Base-by-base conservation (phyloP, 2,888 invertebrate genomes). In the Clitarchus hookeri region DNA sequence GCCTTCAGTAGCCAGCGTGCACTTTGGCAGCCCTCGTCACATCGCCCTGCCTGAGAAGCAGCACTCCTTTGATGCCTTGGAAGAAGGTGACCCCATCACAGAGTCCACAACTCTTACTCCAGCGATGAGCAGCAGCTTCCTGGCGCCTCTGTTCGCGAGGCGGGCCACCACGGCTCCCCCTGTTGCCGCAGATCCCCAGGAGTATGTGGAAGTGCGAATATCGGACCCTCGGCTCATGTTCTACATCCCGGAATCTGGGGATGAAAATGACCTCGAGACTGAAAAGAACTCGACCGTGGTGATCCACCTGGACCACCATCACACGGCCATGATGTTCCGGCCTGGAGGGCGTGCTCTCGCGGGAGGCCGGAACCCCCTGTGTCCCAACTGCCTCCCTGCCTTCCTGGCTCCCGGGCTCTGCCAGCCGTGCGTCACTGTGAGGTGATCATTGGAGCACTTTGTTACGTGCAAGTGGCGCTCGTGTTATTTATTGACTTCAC, bases 361-460 rank as follows among this genome's bases (percentile, higher is more conserved):
- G 2, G 48, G 86, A 26, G 86, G 79, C 9, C 54, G 36, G 2
- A 85, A 86, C 44, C 86, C 65, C 23, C 65, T 27, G 13, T 87
- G 87, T 77, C 87, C 87, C 2, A 87, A 94, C 88, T 95, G 95
- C 89, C 94, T 94, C 90, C 94, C 95, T 0, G 93, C 93, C 0
- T 94, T 94, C 89, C 90, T 94, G 25, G 91, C 91, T 84, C 94
- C 94, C 0, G 94, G 94, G n/a, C 93, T 93, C 23, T 95, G 95
- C 89, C 93, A 94, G 89, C 95, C 95, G 4, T 95, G 95, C 88
- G 92, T 95, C 84, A 93, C 94, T 44, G 91, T 93, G 89, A 88
- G 90, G 88, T 89, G 85, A 87, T n/a, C 23, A 23, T 19, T 19
- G n/a, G 65, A 3, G 23, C 65, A n/a, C 36, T 48, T 8, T 48